phyloP scores from a whole-genome alignment of 1,140 invertebrate species.

The Drosophila equinoxialis region DNA sequence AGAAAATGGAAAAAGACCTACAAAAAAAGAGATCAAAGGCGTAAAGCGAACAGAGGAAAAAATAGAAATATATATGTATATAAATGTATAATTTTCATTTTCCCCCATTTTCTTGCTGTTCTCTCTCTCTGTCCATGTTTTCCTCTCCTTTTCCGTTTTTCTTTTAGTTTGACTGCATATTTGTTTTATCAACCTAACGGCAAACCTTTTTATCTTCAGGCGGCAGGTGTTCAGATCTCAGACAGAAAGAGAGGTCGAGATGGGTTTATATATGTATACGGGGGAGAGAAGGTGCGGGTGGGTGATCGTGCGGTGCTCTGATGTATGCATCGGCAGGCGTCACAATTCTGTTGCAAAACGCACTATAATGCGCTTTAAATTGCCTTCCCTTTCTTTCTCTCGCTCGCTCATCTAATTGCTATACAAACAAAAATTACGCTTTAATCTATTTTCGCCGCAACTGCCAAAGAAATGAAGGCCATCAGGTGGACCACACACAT shows the following conservation, averaged over 20 bases:
- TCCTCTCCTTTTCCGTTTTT: constrained; percentile 7
- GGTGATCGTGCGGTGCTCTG: constrained; percentile 24
- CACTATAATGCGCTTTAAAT: constrained; percentile 79
- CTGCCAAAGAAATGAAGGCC: constrained; percentile 14
- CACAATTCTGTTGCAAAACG: constrained; percentile 74
- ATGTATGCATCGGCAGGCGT: constrained; percentile 21
- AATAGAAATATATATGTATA: neutral
- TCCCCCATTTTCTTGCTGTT: constrained; percentile 50
- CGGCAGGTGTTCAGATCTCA: constrained; percentile 36
- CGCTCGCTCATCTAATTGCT: constrained; percentile 66
- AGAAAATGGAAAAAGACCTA: constrained; percentile 20
- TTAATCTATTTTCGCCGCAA: constrained; percentile 75
- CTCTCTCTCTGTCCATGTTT: constrained; percentile 32
- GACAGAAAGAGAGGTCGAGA: neutral
- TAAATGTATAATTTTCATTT: constrained; percentile 70
- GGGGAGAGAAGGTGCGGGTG: constrained; percentile 4
- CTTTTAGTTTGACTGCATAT: constrained; percentile 47
- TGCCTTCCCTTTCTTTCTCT: constrained; percentile 37
- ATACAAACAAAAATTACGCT: constrained; percentile 80
- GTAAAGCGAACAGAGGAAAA: constrained; percentile 43
- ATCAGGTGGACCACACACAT: constrained; percentile 39
- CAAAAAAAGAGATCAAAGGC: constrained; percentile 38
- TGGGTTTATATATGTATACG: neutral
- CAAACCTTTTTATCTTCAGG: constrained; percentile 38
- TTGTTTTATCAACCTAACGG: constrained; percentile 73